Conservation (phyloP, 2,888 invertebrate genomes). For the Lithophane semibrunnea region DNA sequence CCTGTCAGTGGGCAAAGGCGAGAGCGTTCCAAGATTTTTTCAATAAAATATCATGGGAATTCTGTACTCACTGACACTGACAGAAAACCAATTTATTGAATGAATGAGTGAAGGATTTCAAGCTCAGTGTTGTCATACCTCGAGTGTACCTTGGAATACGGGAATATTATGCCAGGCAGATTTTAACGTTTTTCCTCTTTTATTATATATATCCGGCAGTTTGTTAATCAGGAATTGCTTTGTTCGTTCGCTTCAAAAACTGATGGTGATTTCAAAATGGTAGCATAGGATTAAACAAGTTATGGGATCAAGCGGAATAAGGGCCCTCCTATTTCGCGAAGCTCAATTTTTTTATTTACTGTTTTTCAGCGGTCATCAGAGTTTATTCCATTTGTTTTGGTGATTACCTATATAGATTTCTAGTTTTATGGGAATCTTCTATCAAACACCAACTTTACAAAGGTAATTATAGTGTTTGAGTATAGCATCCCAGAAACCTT, state of each 20-base stretch:
- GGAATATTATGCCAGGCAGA: not conserved
- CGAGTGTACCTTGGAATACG: not conserved
- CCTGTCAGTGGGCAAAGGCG: not conserved
- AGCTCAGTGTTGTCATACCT: conserved; percentile 14
- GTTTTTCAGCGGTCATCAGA: accelerated
- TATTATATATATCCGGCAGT: too few species aligned
- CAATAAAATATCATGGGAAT: not conserved
- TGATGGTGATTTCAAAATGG: not conserved
- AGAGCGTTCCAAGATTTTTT: not conserved
- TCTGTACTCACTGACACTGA: conserved; percentile 24
- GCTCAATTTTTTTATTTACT: not conserved
- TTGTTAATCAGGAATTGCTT: not conserved
- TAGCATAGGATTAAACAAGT: too few species aligned
- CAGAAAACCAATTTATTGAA: not conserved
- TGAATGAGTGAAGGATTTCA: conserved; percentile 17
- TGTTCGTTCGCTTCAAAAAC: not conserved
- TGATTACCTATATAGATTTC: not conserved
- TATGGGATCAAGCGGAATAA: not conserved
- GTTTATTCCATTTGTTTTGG: not conserved
- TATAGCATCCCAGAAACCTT: conserved; percentile 69
- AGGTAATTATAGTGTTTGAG: conserved; percentile 60
- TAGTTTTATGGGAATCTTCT: not conserved
- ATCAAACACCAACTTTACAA: not conserved
- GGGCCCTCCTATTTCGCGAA: too few species aligned
- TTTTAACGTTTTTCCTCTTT: not conserved